Evolutionary conservation across 2,888 invertebrate genomes (phyloP).

Genomic region (Conistra vaccinii): DNA sequence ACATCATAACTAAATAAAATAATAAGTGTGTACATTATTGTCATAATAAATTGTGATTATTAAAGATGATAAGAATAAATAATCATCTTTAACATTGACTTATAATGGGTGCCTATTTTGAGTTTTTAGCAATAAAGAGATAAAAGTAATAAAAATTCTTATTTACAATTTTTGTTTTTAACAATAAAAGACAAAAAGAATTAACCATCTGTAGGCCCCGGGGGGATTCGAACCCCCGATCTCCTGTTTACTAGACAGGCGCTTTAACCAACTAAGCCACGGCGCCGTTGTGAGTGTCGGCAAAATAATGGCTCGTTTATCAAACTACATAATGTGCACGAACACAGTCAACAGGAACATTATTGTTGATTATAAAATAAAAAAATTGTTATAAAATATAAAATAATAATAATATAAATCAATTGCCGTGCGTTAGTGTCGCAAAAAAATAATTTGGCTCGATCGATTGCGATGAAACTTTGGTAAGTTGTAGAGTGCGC

Average conservation of each 20-base stretch:
- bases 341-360: neutral
- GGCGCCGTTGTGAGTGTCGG: slow-evolving; percentile 77
- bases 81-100: neutral
- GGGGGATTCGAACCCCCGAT: slow-evolving; percentile 91
- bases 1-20: neutral
- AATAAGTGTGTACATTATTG: neutral
- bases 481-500: no score
- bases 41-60: neutral
- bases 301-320: slow-evolving; percentile 72
- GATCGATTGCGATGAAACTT: no score
- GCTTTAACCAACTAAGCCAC: slow-evolving; percentile 91
- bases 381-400: no score
- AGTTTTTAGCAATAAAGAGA: slow-evolving; percentile 4
- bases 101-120: neutral
- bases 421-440: no score
- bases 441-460: no score
- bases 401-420: no score
- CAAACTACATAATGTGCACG: slow-evolving; percentile 24
- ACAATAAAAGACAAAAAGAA: slow-evolving; percentile 40
- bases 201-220: slow-evolving; percentile 82
- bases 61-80: neutral
- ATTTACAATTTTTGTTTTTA: no score
- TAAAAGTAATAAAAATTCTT: neutral
- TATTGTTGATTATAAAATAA: no score
- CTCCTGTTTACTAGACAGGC: slow-evolving; percentile 91